Base-by-base conservation (phyloP, 1,140 invertebrate species). In the Globodera rostochiensis region DNA sequence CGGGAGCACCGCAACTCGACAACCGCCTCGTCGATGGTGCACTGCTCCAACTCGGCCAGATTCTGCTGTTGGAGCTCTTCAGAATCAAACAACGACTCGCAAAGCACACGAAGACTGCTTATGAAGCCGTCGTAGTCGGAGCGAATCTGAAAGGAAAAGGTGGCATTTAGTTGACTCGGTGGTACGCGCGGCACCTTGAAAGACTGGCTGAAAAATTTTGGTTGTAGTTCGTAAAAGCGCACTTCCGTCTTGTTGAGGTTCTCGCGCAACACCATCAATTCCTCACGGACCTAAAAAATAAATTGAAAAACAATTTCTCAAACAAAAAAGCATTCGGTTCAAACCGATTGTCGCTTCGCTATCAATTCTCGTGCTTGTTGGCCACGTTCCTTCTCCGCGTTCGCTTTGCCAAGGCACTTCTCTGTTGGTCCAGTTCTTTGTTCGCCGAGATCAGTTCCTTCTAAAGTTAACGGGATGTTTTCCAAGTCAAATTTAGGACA, bases 301-400 rank as follows among this genome's bases (percentile, higher is more conserved):
- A 36, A 36, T 36, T 36, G 36, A 36, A 76, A 76, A 46, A 11
- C 49, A 15, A 78, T 25, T 50, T 73, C 25, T 25, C 49, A 57
- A 45, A 25, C 36, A 46, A 36, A 9, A 77, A 15, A 19, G 19
- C 25, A 25, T 25, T 25, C 25, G 25, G 25, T 53, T 57, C 25
- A 7, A 15, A 82, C 81, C 79, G 67, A 66, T 36, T 82, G 15
- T 1, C 76, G 81, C n/a, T 60, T 81, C 7, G 53, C 6, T 15
- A 73, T 4, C 49, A 82, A 46, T n/a, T n/a, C n/a, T n/a, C n/a
- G n/a, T n/a, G n/a, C n/a, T n/a, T n/a, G n/a, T n/a, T n/a, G n/a
- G n/a, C n/a, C n/a, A n/a, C n/a, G n/a, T n/a, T n/a, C n/a, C n/a
- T n/a, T n/a, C n/a, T n/a, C n/a, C n/a, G n/a, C n/a, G n/a, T n/a